Base-by-base conservation (phyloP, 2,888 invertebrate genomes). In the Osmoderma eremita region DNA sequence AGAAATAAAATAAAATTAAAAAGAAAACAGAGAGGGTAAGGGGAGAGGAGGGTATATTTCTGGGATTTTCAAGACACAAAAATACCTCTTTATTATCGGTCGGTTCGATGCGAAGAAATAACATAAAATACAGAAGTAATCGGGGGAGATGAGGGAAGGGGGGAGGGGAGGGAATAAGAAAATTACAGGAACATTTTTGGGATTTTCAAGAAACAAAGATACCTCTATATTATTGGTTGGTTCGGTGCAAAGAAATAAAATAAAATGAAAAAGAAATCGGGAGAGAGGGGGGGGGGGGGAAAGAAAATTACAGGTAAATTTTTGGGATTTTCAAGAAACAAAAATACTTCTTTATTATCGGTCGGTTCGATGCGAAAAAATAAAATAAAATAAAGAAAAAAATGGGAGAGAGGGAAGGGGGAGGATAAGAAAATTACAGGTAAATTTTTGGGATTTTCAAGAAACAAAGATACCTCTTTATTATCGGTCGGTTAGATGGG, bases 401-500 rank as follows among this genome's bases (percentile, higher is more conserved):
- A 30, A 8, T 30, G 2, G 10, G 1, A 6, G 2, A 2, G 30
- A 8, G 5, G 15, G 10, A 12, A n/a, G 13, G 12, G 30, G 15
- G 15, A 15, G 10, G 30, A 24, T 24, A 5, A 3, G 3, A 3
- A 24, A 24, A 24, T 4, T 24, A n/a, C n/a, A n/a, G 24, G 30
- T 6, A 8, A 10, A 30, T 30, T 30, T 30, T 5, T 30, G 41
- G 42, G 20, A 41, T n/a, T 17, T n/a, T n/a, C n/a, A 30, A 39
- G 42, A 38, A 62, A 22, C 38, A 65, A 78, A 75, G 75, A 83
- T 80, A 80, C 84, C 77, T 88, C 88, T 75, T 87, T 84, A 76
- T 89, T 89, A 75, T 89, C 88, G 3, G 82, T 83, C 2, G 89
- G 89, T 75, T 89, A 88, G 70, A 89, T 88, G n/a, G n/a, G n/a